Percentiles rank a stretch among this genome's conserved stretches.
phyloP scores from a whole-genome alignment of 2,888 invertebrate species.

The Amaurobius ferox region DNA sequence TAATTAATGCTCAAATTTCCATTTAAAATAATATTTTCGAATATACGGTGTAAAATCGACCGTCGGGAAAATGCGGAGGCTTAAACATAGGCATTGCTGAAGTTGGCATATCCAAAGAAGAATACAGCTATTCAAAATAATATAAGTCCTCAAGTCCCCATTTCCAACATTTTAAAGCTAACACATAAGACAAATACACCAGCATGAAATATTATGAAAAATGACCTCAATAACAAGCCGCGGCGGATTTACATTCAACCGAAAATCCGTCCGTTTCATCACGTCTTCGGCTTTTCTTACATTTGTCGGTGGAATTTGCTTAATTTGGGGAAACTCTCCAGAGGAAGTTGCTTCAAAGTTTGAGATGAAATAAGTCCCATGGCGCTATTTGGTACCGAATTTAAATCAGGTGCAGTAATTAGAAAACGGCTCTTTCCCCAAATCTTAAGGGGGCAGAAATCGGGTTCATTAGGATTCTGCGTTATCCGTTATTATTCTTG shows the following conservation, averaged over 20 bases:
- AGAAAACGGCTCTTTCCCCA: neutral
- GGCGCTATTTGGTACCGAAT: constrained; percentile 8
- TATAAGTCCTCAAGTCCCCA: too few species aligned
- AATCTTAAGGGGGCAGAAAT: neutral
- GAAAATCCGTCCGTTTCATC: neutral
- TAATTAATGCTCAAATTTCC: too few species aligned
- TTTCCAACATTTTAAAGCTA: too few species aligned
- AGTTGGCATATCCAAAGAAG: too few species aligned
- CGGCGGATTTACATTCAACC: neutral
- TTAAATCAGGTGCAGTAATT: constrained; percentile 13
- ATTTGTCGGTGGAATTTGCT: constrained; percentile 6
- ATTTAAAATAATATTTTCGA: too few species aligned
- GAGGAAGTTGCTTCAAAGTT: neutral
- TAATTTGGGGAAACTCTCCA: neutral
- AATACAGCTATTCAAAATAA: too few species aligned
- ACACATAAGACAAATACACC: too few species aligned
- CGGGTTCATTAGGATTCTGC: neutral
- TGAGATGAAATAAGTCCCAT: constrained; percentile 1
- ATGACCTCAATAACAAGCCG: constrained; percentile 3
- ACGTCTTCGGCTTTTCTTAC: neutral
- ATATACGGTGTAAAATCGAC: too few species aligned
- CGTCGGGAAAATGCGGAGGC: too few species aligned
- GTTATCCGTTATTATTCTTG: neutral
- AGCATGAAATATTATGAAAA: too few species aligned
- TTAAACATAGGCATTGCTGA: too few species aligned